These are phyloP conservation scores for Sparus aurata DNA, from an alignment of 2,797 vertebrate species.

Conservation along the genomic window DNA sequence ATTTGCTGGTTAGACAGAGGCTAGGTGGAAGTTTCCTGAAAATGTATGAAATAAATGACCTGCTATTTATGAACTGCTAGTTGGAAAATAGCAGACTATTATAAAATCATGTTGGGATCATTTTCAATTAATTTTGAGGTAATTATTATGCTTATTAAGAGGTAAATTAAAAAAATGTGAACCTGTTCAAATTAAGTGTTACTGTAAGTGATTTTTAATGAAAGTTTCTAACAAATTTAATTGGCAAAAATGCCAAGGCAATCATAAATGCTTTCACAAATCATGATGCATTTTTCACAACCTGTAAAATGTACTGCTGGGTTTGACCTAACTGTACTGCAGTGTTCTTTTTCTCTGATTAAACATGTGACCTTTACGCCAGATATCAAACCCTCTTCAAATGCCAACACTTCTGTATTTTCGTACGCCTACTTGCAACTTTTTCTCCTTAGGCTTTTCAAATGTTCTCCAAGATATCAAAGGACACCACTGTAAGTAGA, in stretches of 20 bases:
- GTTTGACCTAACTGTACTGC: not conserved
- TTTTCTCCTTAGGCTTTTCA: conserved; percentile 85
- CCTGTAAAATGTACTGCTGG: no score
- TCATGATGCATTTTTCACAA: not conserved
- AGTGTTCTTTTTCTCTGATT: not conserved
- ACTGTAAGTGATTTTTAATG: not conserved
- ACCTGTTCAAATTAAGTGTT: no score
- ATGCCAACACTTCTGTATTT: not conserved
- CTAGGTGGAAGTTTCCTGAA: no score
- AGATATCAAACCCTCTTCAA: not conserved
- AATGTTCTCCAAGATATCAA: conserved; percentile 85
- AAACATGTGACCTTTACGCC: not conserved
- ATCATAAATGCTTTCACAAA: not conserved
- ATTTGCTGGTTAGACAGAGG: no score
- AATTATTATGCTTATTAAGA: no score
- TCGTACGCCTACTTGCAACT: not conserved
- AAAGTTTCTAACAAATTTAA: not conserved
- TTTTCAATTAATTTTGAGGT: no score
- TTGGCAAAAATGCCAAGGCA: conserved; percentile 5
- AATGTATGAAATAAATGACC: no score
- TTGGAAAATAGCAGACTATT: no score
- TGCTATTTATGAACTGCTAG: no score
- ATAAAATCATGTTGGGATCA: no score
- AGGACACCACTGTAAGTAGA: conserved; percentile 87
- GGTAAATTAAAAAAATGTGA: no score